Evolutionary conservation across 2,888 invertebrate species (phyloP).

Genomic region (Aphrophora alni): DNA sequence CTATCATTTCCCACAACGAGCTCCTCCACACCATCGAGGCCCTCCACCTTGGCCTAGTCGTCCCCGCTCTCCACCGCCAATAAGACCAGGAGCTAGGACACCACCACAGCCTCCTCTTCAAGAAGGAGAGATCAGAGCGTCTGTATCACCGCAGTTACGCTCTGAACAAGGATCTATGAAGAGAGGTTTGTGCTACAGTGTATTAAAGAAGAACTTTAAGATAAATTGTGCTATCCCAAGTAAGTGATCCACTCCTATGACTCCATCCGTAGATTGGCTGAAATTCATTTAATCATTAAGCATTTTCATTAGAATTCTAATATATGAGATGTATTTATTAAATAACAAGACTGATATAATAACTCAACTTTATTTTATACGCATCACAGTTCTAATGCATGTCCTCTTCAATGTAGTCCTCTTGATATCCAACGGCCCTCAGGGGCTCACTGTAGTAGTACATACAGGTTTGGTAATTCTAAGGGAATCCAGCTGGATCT

Average conservation of each 20-base stretch:
- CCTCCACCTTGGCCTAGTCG: constrained; percentile 23
- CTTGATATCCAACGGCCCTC: too few relatives aligned
- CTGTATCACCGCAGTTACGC: constrained; percentile 18
- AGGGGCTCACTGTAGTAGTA: too few relatives aligned
- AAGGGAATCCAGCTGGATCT: too few relatives aligned
- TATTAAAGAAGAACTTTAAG: constrained; percentile 7
- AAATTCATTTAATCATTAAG: background rate
- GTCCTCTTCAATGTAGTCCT: too few relatives aligned
- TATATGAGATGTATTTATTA: too few relatives aligned
- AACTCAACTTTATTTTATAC: too few relatives aligned
- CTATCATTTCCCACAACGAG: constrained; percentile 29
- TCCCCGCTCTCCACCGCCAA: constrained; percentile 35
- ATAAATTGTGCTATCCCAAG: background rate
- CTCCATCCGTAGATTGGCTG: background rate
- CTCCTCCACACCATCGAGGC: constrained; percentile 23
- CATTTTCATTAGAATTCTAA: too few relatives aligned
- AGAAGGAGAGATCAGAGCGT: constrained; percentile 26
- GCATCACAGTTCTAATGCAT: too few relatives aligned
- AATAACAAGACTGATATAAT: too few relatives aligned
- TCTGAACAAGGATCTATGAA: constrained; percentile 32
- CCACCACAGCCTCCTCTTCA: constrained; percentile 43
- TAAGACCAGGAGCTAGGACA: constrained; percentile 37
- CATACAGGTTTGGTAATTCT: too few relatives aligned
- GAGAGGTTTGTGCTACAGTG: constrained; percentile 22
- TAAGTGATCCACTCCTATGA: background rate